Evolutionary conservation across 2,888 invertebrate species (phyloP).

Genomic region (Limnephilus auricula): DNA sequence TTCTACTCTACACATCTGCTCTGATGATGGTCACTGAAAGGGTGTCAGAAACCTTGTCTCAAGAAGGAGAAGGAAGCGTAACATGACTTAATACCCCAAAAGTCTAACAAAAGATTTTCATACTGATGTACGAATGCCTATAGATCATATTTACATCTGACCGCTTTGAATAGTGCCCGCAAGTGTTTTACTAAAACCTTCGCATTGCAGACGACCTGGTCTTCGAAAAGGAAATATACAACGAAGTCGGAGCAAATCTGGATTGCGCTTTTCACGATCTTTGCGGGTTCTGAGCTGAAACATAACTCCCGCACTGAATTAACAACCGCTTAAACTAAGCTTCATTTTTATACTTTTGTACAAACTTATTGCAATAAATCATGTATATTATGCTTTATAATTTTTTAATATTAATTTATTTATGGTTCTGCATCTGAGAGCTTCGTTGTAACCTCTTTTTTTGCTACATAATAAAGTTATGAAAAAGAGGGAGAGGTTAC

Average conservation of each 20-base stretch:
- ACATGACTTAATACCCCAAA: not conserved
- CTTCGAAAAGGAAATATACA: conserved; percentile 93
- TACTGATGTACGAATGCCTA: not conserved
- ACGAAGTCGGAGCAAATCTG: conserved; percentile 94
- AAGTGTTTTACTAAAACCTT: conserved; percentile 51
- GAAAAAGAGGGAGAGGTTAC: not conserved
- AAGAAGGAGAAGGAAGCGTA: not conserved
- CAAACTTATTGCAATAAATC: conserved; percentile 59
- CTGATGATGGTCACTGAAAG: not conserved
- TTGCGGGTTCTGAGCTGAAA: conserved; percentile 60
- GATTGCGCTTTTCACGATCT: conserved; percentile 91
- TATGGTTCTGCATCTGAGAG: not conserved
- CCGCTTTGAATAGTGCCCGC: conserved; percentile 12
- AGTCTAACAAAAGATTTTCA: not conserved
- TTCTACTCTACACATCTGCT: not conserved
- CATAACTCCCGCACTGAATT: conserved; percentile 24
- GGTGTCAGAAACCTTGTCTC: not conserved
- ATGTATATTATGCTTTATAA: conserved; percentile 47
- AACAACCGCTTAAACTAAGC: conserved; percentile 32
- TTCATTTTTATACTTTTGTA: conserved; percentile 63
- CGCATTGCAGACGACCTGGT: conserved; percentile 86
- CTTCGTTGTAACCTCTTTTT: conserved; percentile 8
- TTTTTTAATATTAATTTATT: conserved; percentile 38
- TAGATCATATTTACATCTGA: not conserved
- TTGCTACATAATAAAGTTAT: conserved; percentile 15